Base-by-base conservation (phyloP, 2,797 vertebrate species). In the Molossus molossus region DNA sequence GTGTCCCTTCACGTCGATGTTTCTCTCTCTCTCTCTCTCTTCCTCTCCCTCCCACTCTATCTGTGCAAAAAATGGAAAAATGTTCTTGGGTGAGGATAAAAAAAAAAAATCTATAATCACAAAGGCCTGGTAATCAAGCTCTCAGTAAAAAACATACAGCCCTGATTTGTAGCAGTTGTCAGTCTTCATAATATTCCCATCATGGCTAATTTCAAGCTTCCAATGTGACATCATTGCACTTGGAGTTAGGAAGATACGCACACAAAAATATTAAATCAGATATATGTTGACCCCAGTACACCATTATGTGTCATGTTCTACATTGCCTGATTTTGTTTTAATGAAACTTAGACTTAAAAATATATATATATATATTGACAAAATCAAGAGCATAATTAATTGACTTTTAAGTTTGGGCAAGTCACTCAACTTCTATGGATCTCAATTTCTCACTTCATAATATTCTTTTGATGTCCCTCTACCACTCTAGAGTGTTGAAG, bases 301-400 rank as follows among this genome's bases (percentile, higher is more conserved):
- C 3, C 18, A 37, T 12, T 53, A 6, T 81, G 11, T 85, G 3
- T 37, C 77, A 93, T 0, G 0, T 6, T 94, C 23, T 50, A 10
- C 10, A 77, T 69, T 55, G 15, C 27, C 45, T 64, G 55, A 82
- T 79, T 76, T 21, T 85, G n/a, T 67, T 94, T 75, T n/a, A 95
- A 33, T 90, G 1, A 27, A 73, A 69, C 64, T 91, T 79, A 55
- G 6, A 17, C 17, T 67, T 3, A 84, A 81, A 91, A 15, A 67
- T 91, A 55, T 53, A 60, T 87, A 84, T 33, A 33, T 33, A 33
- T 33, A 33, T 55, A 13, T 0, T 37, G 45, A 40, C n/a, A 87
- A 82, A 91, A 40, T 67, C 37, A 91, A 76, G n/a, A 77, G 6
- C 9, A 90, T 8, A 62, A 55, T 73, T 79, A 70, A 73, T 9